phyloP scores from a whole-genome alignment of 2,113 vertebrate genomes.

The Pampusana beccarii region DNA sequence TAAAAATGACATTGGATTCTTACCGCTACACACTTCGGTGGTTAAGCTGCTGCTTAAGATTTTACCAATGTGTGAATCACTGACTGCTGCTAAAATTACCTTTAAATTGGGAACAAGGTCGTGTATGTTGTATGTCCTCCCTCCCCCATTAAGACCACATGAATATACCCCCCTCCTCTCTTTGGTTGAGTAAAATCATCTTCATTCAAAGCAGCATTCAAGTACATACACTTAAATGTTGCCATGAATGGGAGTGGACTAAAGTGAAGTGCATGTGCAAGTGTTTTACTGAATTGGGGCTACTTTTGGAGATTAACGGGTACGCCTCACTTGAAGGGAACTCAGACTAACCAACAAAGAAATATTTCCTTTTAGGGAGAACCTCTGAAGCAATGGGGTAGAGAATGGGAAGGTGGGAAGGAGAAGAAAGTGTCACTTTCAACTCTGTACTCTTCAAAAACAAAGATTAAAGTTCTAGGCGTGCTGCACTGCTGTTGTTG shows the following conservation, averaged over 20 bases:
- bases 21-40: constrained; percentile 11
- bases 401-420: not conserved
- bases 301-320: not conserved
- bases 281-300: not conserved
- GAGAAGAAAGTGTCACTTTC: not conserved
- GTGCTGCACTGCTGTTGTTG: not conserved
- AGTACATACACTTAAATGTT: not conserved
- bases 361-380: not conserved
- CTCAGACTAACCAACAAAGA: not conserved
- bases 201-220: not conserved
- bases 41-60: constrained; percentile 49
- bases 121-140: not conserved
- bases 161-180: accelerated
- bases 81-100: constrained; percentile 17
- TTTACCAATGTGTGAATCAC: not conserved
- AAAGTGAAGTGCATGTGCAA: not conserved
- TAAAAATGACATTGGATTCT: not conserved
- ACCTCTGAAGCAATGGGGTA: not conserved
- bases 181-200: not conserved
- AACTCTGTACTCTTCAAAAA: constrained; percentile 29
- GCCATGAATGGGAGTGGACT: not conserved
- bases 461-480: constrained; percentile 47
- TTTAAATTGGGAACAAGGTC: constrained; percentile 10
- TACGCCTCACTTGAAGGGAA: not conserved
- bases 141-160: not conserved